Base-by-base conservation (phyloP, 2,797 vertebrate species). In the Danio aesculapii region DNA sequence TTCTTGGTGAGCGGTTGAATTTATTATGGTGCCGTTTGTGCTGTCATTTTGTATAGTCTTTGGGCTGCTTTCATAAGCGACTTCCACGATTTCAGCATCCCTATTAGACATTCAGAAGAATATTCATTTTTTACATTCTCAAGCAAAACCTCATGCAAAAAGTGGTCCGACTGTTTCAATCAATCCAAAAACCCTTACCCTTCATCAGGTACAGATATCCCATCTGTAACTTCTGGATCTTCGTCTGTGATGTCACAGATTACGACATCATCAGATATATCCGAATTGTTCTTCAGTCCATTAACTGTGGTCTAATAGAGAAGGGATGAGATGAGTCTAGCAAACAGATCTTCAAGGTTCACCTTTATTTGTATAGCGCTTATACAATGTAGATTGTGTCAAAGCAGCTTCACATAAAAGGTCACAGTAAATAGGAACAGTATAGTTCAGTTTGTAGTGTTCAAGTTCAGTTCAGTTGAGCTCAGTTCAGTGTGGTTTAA, bases 211-310 rank as follows among this genome's bases (percentile, higher is more conserved):
- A 80, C 82, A 4, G 88, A 77, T 1, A 89, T 86, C 0, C 77
- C 87, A 17, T 94, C 92, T 80, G 92, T 92, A 78, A 94, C 82
- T 75, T 91, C 93, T 0, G 73, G 46, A 16, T 94, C 92, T 16
- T 93, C 93, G 53, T 96, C 95, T 2, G 95, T 96, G 77, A 98
- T 84, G 83, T 99, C 96, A 88, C 97, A 98, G 90, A 99, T 96
- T 85, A 99, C 93, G 41, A 99, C 96, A 4, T 99, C 98, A 67
- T 99, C 97, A 63, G 94, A 94, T 62, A 95, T 84, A 46, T 97
- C 93, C 0, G 96, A 92, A 85, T 88, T 93, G 83, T 91, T 90
- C 83, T 95, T 96, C 81, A 95, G 90, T 53, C 92, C 94, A 81
- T 92, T 96, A 52, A 95, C 94, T 79, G 95, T 16, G 21, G 84